phyloP scores from a whole-genome alignment of 2,113 vertebrate species.

The Rhabdomys dilectus region DNA sequence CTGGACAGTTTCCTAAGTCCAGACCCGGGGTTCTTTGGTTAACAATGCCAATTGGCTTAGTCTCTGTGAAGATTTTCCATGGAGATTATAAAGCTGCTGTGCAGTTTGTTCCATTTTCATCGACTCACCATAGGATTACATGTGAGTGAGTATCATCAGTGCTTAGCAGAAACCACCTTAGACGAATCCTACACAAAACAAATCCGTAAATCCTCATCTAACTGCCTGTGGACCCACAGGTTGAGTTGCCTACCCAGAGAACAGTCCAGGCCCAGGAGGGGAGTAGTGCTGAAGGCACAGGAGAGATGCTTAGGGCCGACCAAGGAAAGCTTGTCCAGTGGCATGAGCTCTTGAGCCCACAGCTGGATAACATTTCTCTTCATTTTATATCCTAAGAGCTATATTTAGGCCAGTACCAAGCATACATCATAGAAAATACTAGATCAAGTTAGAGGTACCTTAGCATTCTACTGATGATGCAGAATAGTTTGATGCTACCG shows the following conservation, averaged over 20 bases:
- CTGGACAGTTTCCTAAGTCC: neutral
- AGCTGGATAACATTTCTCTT: neutral
- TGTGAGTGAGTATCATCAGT: neutral
- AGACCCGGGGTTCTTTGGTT: neutral
- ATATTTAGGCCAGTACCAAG: neutral
- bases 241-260: neutral
- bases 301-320: neutral
- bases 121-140: neutral
- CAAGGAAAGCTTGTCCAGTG: neutral
- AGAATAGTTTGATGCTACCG: neutral
- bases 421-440: neutral
- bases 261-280: neutral
- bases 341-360: neutral
- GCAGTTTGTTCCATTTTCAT: neutral
- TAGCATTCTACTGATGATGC: neutral
- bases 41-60: neutral
- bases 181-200: neutral
- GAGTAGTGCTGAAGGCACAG: neutral
- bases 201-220: neutral
- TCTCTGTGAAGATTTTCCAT: neutral
- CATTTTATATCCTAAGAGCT: neutral
- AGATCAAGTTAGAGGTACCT: neutral
- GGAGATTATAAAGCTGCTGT: constrained; percentile 6
- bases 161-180: constrained; percentile 6
- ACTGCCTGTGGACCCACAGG: neutral